These are phyloP conservation scores for Arvicanthis niloticus DNA, from an alignment of 2,113 vertebrate genomes.

Conservation along the genomic window DNA sequence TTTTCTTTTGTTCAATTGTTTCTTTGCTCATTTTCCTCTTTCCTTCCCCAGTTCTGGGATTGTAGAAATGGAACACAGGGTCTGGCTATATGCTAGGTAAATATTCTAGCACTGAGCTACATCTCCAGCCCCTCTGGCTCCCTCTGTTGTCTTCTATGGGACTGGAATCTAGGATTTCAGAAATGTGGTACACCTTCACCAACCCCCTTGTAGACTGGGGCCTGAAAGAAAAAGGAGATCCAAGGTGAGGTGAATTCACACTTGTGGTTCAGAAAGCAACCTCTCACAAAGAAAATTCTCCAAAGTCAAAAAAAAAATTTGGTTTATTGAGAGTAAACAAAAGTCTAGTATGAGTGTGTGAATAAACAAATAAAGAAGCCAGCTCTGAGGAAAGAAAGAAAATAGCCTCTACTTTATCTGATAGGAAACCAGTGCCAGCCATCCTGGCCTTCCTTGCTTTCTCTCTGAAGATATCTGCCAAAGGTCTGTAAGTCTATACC, in stretches of 20 bases:
- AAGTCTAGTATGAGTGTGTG: not conserved
- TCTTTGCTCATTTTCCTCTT: not conserved
- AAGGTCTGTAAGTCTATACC: not conserved
- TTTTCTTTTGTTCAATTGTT: not conserved
- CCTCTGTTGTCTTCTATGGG: not conserved
- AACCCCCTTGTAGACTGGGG: not conserved
- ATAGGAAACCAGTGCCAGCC: not conserved
- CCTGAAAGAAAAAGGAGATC: not conserved
- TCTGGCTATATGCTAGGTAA: not conserved
- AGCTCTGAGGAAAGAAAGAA: not conserved
- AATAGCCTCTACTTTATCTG: not conserved
- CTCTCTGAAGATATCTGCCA: conserved; percentile 22
- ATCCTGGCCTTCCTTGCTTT: not conserved
- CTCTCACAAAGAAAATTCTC: not conserved
- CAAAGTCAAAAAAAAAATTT: not conserved
- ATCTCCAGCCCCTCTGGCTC: not conserved
- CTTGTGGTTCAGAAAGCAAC: not conserved
- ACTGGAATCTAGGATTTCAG: not conserved
- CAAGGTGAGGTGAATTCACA: not conserved
- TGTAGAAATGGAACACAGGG: not conserved
- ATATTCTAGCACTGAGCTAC: not conserved
- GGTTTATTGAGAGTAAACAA: not conserved
- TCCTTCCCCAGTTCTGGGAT: not conserved
- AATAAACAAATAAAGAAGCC: not conserved
- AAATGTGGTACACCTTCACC: not conserved